Base-by-base conservation (phyloP, 2,797 vertebrate genomes). In the Cyprinella venusta region DNA sequence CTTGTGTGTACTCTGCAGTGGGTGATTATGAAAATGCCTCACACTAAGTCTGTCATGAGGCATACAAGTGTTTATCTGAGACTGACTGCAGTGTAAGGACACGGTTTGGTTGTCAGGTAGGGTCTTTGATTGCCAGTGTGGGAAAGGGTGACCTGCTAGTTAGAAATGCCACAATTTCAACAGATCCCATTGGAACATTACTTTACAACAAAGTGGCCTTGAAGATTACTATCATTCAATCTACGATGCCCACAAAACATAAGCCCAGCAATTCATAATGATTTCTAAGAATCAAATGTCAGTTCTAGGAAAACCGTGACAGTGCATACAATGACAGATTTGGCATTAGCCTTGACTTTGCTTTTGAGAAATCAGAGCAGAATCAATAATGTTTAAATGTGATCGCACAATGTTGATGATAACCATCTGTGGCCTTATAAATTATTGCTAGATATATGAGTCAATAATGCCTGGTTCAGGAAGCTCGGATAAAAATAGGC, bases 11-110 rank as follows among this genome's bases (percentile, higher is more conserved):
- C 91, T 90, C 91, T 91, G 88, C 91, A 87, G 91, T 89, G 88
- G 90, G 89, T 92, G 93, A 95, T 94, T 94, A 91, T 91, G 89
- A 81, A 88, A 87, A 90, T 79, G 84, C 80, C 88, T 84, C 87
- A 42, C 91, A 10, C 19, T 90, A 84, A 91, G 92, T 88, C 26
- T 38, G 86, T 79, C 70, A 42, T 77, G 38, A 76, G 79, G 82
- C 59, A 45, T 42, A 38, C 21, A 56, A 88, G 86, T 91, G 91
- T 92, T 90, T 91, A 88, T 86, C 75, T 70, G 69, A 86, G 79
- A 70, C 56, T 86, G 84, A 87, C 84, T 87, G 84, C 69, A 18
- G 48, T 54, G 79, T 8, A n/a, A 81, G 78, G 45, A 67, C 59
- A 21, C 1, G 45, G 48, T 74, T 76, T 69, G 78, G 80, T 71